Evolutionary conservation across 30 jellyfish, hydroid and myxozoan genomes (phyloP).

Genomic region (Pseudorhiza aurosa): DNA sequence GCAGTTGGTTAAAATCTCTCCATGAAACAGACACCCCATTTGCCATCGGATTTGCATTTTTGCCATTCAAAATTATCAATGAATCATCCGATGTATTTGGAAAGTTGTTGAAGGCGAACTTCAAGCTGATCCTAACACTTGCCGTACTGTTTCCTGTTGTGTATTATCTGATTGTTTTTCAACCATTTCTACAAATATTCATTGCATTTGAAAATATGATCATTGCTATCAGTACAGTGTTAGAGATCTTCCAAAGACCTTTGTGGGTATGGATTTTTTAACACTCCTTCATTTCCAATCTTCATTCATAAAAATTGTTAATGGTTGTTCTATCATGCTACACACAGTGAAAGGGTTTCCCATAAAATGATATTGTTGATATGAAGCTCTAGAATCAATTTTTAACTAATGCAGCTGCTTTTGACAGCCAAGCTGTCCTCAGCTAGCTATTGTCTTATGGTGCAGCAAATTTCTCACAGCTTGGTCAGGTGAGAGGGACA

Average conservation of each 20-base stretch:
- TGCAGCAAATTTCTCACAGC: too few species aligned
- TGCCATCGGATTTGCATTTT: conserved; percentile 80
- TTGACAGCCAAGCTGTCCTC: too few species aligned
- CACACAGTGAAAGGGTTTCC: too few species aligned
- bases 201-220: conserved; percentile 20
- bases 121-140: conserved; percentile 40
- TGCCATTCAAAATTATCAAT: conserved; percentile 69
- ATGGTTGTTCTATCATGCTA: too few species aligned
- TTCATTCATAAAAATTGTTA: too few species aligned
- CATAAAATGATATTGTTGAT: too few species aligned
- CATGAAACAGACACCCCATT: conserved; percentile 78
- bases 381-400: too few species aligned
- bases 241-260: conserved; percentile 75
- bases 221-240: conserved; percentile 7
- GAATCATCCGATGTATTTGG: conserved; percentile 76
- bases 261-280: conserved; percentile 58
- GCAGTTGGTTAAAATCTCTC: conserved; percentile 76
- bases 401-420: too few species aligned
- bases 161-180: conserved; percentile 70
- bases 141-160: conserved; percentile 66
- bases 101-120: conserved; percentile 51
- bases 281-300: not conserved
- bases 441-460: too few species aligned
- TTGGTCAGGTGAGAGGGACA: too few species aligned
- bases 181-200: conserved; percentile 81